These are phyloP conservation scores for Empis livida DNA, from an alignment of 2,888 invertebrate species.

Conservation along the genomic window DNA sequence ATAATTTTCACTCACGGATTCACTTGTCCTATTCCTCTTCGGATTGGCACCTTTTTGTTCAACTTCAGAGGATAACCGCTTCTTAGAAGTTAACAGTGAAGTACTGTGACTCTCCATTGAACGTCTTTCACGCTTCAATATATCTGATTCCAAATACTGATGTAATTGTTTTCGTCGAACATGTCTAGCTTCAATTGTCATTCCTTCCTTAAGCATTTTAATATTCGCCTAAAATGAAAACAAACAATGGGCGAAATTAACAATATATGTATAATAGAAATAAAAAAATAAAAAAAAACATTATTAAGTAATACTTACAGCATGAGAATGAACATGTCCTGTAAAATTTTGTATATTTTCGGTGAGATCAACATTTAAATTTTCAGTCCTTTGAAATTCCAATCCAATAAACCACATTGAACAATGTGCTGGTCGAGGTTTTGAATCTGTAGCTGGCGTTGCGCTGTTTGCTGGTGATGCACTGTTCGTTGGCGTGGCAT, in stretches of 20 bases:
- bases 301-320: slow-evolving; percentile 38
- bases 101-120: slow-evolving; percentile 39
- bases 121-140: slow-evolving; percentile 59
- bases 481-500: background rate
- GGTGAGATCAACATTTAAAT: slow-evolving; percentile 85
- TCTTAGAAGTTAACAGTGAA: slow-evolving; percentile 28
- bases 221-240: slow-evolving; percentile 37
- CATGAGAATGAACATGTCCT: slow-evolving; percentile 70
- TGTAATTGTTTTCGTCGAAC: slow-evolving; percentile 68
- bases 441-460: slow-evolving; percentile 15
- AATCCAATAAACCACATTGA: slow-evolving; percentile 98
- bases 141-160: slow-evolving; percentile 56
- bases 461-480: slow-evolving; percentile 16
- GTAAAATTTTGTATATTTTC: slow-evolving; percentile 85
- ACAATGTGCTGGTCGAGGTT: slow-evolving; percentile 41
- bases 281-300: background rate
- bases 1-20: slow-evolving; percentile 24
- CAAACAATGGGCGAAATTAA: no score
- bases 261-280: no score
- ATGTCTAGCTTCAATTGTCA: slow-evolving; percentile 75
- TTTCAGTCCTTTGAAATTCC: slow-evolving; percentile 76
- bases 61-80: slow-evolving; percentile 32
- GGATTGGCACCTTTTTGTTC: slow-evolving; percentile 17
- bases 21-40: slow-evolving; percentile 24
- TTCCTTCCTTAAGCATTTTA: slow-evolving; percentile 55